phyloP scores from a whole-genome alignment of 1,140 invertebrate genomes.

The Cataglyphis hispanica region DNA sequence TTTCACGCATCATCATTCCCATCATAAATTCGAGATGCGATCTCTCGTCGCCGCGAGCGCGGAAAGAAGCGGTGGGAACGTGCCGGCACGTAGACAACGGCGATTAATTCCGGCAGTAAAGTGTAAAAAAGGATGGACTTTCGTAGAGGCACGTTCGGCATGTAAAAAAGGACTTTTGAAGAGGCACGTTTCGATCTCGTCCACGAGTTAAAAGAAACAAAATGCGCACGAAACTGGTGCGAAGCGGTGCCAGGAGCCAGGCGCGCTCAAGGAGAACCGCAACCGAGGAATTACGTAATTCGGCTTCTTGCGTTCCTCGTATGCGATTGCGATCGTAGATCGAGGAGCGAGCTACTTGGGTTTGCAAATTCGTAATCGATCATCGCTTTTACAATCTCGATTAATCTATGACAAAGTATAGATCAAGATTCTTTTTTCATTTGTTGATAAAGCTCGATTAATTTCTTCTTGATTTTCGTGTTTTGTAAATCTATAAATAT shows the following conservation, averaged over 20 bases:
- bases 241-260: constrained; percentile 66
- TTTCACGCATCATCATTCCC: constrained; percentile 35
- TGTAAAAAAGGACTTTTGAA: constrained; percentile 38
- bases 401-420: neutral
- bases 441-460: neutral
- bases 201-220: constrained; percentile 51
- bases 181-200: constrained; percentile 16
- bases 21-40: constrained; percentile 1
- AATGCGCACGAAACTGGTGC: constrained; percentile 66
- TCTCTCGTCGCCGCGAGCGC: neutral
- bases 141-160: neutral
- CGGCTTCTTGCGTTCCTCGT: constrained; percentile 66
- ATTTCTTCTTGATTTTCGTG: neutral
- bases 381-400: neutral
- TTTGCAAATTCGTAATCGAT: constrained; percentile 35
- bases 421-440: neutral
- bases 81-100: constrained; percentile 39
- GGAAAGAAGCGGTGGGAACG: constrained; percentile 18
- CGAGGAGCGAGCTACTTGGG: neutral
- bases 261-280: constrained; percentile 78
- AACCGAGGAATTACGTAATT: constrained; percentile 75
- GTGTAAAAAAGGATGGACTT: neutral
- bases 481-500: neutral
- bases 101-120: constrained; percentile 48
- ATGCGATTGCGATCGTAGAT: constrained; percentile 19